phyloP scores from a whole-genome alignment of 1,140 invertebrate genomes.

The Drosophila aff. region DNA sequence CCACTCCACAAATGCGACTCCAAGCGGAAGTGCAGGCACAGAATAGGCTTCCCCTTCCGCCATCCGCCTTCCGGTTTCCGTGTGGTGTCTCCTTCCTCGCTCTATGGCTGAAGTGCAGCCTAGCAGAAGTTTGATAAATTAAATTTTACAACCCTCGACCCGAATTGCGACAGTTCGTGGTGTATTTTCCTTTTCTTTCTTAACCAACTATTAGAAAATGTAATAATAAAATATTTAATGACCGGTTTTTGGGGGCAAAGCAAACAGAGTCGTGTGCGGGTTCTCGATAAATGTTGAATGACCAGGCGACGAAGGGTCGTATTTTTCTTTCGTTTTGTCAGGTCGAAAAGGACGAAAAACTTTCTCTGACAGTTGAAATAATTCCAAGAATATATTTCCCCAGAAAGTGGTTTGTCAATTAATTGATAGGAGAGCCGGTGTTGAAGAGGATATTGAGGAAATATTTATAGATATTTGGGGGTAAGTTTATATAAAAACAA shows the following conservation, averaged over 20 bases:
- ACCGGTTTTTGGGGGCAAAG: conserved; percentile 29
- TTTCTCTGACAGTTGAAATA: neutral
- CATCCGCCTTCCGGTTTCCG: conserved; percentile 74
- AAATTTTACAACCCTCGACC: conserved; percentile 48
- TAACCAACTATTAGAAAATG: conserved; percentile 58
- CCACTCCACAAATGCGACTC: conserved; percentile 52
- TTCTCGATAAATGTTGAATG: conserved; percentile 48
- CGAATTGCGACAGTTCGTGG: conserved; percentile 49
- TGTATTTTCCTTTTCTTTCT: conserved; percentile 20
- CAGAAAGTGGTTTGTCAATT: neutral
- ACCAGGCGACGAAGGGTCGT: conserved; percentile 9
- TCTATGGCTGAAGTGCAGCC: conserved; percentile 47
- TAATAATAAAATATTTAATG: conserved; percentile 64
- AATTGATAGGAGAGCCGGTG: neutral
- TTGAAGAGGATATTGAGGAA: neutral
- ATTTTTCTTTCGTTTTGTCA: conserved; percentile 5
- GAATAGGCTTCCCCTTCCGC: conserved; percentile 72
- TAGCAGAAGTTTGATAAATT: conserved; percentile 76
- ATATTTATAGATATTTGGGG: neutral
- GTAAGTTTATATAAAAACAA: neutral
- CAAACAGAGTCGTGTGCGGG: conserved; percentile 36
- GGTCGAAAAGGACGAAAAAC: neutral
- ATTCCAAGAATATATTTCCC: neutral
- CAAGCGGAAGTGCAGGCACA: conserved; percentile 75
- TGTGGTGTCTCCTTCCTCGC: conserved; percentile 43